Evolutionary conservation across 2,797 vertebrate genomes (phyloP), one percentile per base, ranked within the genome.

Genomic region (Siniperca scherzeri): DNA sequence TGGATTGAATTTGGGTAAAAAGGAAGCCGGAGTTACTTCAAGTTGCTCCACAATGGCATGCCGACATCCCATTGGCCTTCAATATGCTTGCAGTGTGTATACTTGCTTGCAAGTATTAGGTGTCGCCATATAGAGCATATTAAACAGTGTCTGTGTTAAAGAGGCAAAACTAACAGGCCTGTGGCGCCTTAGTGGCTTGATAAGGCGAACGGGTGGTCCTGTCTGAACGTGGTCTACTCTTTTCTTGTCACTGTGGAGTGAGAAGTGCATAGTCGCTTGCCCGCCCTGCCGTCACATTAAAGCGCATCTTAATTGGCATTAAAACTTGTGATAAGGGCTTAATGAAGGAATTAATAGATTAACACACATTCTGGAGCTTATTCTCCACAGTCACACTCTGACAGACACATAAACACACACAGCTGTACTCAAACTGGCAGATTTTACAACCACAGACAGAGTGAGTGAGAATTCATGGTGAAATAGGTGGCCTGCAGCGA

Each of bases 341-440:
- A 96, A 96, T 96, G 95, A 95, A 95, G 92, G 92, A 94, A 95
- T 96, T 95, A 96, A 93, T 90, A 95, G 95, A 96, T 30, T 96
- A 95, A 95, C 91, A 81, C 90, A 89, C 88, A 92, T 89, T 92
- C 86, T 85, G 89, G 82, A 90, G 91, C 88, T 87, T 86, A 87
- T 93, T 90, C 84, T 86, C 84, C 80, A 83, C 89, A 91, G 88
- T 92, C 87, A 86, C 93, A 90, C 80, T 88, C 87, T 87, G 85
- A 87, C 90, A 91, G 82, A 91, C 86, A 71, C 84, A 92, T 56
- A 93, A 87, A 93, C 91, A 92, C 87, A 82, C 88, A 87, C 82
- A 87, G 85, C 81, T 87, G 70, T 61, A 80, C 81, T 80, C 82
- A 84, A 80, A 92, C 74, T 67, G 67, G 74, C 79, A 88, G 77